These are phyloP conservation scores for Apostichopus parvimensis DNA, from an alignment of 35 echinoderm and acorn worm genomes.

Conservation along the genomic window DNA sequence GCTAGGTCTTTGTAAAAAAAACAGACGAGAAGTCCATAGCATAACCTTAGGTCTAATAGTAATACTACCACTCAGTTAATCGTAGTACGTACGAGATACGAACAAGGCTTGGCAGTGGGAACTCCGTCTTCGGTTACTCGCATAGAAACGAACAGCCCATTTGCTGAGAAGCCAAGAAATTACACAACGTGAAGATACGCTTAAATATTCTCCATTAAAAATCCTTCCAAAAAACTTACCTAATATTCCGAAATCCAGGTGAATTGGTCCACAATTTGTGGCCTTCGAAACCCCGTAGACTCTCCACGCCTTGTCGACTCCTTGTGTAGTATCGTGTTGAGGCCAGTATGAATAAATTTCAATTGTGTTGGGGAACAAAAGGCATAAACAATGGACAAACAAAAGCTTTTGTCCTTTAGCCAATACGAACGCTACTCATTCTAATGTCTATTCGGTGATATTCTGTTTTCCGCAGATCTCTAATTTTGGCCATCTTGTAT, in stretches of 20 bases:
- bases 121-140: neutral
- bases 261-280: conserved; percentile 32
- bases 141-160: neutral
- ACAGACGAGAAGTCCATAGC: neutral
- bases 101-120: neutral
- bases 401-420: conserved; percentile 62
- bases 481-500: conserved; percentile 35
- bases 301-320: conserved; percentile 40
- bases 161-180: neutral
- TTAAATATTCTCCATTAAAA: conserved; percentile 8
- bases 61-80: neutral
- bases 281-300: conserved; percentile 14
- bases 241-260: conserved; percentile 24
- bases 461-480: conserved; percentile 16
- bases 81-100: neutral
- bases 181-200: neutral
- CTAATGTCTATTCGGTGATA: conserved; percentile 41
- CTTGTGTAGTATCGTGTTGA: conserved; percentile 7
- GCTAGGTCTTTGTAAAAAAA: neutral
- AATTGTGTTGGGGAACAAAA: conserved; percentile 55
- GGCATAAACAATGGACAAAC: conserved; percentile 50
- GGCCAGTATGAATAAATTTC: conserved; percentile 49
- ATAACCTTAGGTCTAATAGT: conserved; percentile 4
- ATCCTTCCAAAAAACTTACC: conserved; percentile 13
- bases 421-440: conserved; percentile 37